Percentiles rank a stretch among this genome's conserved stretches.
These are phyloP conservation scores for Sebastes flavidus DNA, from an alignment of 2,797 vertebrate genomes.

Conservation along the genomic window DNA sequence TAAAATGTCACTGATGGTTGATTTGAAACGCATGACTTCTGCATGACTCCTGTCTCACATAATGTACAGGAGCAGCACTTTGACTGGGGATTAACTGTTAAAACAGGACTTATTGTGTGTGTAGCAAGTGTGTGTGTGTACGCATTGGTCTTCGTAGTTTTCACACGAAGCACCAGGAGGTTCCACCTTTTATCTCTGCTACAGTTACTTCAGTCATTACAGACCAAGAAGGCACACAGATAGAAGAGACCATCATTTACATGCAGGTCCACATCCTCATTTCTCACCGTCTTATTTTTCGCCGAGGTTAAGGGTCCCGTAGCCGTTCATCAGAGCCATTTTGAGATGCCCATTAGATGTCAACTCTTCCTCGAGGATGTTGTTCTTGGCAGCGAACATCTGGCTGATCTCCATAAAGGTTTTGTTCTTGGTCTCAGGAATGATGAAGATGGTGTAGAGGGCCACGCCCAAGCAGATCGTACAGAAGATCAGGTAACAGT, in stretches of 20 bases:
- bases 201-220: neutral
- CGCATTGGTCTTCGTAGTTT: neutral
- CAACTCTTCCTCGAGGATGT: conserved; percentile 54
- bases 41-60: conserved; percentile 13
- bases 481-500: conserved; percentile 91
- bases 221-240: neutral
- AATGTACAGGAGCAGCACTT: neutral
- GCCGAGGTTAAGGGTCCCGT: conserved; percentile 76
- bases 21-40: conserved; percentile 34
- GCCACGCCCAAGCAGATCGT: conserved; percentile 84
- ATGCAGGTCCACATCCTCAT: neutral
- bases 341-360: conserved; percentile 61
- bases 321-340: conserved; percentile 80
- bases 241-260: neutral
- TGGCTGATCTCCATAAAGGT: conserved; percentile 92
- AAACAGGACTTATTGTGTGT: neutral
- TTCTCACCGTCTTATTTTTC: conserved; percentile 30
- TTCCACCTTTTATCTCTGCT: neutral
- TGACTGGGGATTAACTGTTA: neutral
- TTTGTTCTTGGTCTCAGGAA: conserved; percentile 93
- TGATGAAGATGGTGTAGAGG: conserved; percentile 82
- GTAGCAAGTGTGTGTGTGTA: neutral
- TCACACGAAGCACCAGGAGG: conserved; percentile 14
- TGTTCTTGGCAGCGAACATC: conserved; percentile 79
- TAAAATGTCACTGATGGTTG: conserved; percentile 37